Base-by-base conservation (phyloP, 1,140 invertebrate genomes). In the Microvelia longipes region DNA sequence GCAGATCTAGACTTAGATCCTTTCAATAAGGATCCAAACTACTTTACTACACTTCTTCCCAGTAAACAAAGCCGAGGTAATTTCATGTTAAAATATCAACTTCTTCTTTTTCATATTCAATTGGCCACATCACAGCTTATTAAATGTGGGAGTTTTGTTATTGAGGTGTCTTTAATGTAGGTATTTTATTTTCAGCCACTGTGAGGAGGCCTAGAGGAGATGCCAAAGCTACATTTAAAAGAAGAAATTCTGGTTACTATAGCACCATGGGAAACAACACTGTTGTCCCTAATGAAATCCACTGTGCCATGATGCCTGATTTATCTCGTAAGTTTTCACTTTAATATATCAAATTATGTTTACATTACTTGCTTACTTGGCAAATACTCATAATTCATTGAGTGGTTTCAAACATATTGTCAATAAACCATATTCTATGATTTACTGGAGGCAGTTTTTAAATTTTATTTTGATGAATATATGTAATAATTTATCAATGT, bases 231-330 rank as follows among this genome's bases (percentile, higher is more conserved):
- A 87, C 85, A 1, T 75, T 85, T 60, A 83, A 85, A 72, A 81
- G 87, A 69, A 83, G 84, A 11, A 83, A 86, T 0, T 85, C 75
- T 28, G 69, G 73, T 29, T 73, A 75, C 61, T 70, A 70, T n/a
- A 75, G 69, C n/a, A 74, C 73, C 24, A 74, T 74, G 28, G 67
- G 73, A 5, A 73, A 74, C 50, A 73, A 74, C 30, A 77, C 76
- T 11, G 19, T 19, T 11, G 71, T 72, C 24, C 86, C 84, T 60
- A 85, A 85, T 74, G 88, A 90, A 77, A 85, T 87, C 68, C 85
- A 89, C 73, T 83, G 88, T 1, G 85, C 89, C 0, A 88, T 90
- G 85, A 74, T 90, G 69, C 88, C 88, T 1, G 89, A 91, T 79
- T 78, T 91, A 2, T 90, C 88, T 19, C 83, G 83, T 85, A 74